Evolutionary conservation across 37 sponge, comb jelly and placozoan genomes (phyloP).

Genomic region (Dysidea cf. avara): DNA sequence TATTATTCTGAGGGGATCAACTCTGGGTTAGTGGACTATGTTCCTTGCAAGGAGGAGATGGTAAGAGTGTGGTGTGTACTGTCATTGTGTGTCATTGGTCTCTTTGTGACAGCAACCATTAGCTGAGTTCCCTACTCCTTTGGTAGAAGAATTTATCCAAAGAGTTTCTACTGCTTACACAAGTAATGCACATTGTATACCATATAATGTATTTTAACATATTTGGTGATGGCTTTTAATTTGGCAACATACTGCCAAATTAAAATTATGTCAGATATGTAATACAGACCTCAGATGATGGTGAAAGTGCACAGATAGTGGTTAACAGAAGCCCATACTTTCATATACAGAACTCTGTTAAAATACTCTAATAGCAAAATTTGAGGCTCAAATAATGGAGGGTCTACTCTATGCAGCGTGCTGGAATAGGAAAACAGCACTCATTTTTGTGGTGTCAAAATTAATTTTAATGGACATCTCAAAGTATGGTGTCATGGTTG

Average conservation of each 20-base stretch:
- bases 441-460: too few species aligned
- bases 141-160: slow-evolving; percentile 13
- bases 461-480: too few species aligned
- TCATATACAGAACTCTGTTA: too few species aligned
- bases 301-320: too few species aligned
- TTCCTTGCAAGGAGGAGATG: slow-evolving; percentile 24
- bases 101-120: background rate
- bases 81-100: background rate
- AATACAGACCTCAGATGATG: background rate
- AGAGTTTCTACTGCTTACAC: slow-evolving; percentile 31
- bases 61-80: slow-evolving; percentile 3
- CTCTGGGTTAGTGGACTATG: slow-evolving; percentile 17
- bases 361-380: too few species aligned
- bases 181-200: background rate
- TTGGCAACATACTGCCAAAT: background rate
- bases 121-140: slow-evolving; percentile 1
- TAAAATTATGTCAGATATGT: background rate
- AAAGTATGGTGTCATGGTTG: too few species aligned
- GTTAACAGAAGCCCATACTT: too few species aligned
- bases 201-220: background rate
- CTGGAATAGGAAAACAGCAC: too few species aligned
- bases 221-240: too few species aligned
- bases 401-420: too few species aligned
- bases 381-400: too few species aligned
- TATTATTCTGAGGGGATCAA: slow-evolving; percentile 28